Conservation (phyloP, 2,888 invertebrate species). For the Saturnia japonica region DNA sequence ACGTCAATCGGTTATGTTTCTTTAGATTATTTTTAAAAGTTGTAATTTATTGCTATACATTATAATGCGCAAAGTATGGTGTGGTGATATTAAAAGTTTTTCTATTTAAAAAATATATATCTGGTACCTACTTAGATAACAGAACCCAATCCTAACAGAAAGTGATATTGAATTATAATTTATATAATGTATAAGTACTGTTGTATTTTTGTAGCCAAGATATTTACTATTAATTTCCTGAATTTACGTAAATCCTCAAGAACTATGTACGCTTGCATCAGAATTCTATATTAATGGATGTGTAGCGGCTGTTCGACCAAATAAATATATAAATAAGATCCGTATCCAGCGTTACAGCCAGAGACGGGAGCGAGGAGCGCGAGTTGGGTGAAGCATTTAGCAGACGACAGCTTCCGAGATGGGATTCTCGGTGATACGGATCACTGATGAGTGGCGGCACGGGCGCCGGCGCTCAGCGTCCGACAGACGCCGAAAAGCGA, state of each 20-base stretch:
- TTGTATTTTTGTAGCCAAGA: background rate
- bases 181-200: too few relatives aligned
- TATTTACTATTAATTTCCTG: background rate
- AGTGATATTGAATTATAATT: slow-evolving; percentile 31
- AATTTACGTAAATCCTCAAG: background rate
- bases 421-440: slow-evolving; percentile 90
- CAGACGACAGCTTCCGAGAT: slow-evolving; percentile 89
- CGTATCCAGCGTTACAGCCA: slow-evolving; percentile 34
- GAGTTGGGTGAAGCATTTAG: slow-evolving; percentile 64
- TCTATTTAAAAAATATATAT: too few relatives aligned
- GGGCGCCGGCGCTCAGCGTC: slow-evolving; percentile 72
- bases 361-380: slow-evolving; percentile 25
- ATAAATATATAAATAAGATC: background rate
- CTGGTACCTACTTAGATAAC: too few relatives aligned
- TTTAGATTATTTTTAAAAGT: too few relatives aligned
- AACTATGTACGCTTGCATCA: background rate
- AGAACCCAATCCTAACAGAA: too few relatives aligned
- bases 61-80: too few relatives aligned
- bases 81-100: too few relatives aligned
- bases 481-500: slow-evolving; percentile 83
- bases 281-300: background rate
- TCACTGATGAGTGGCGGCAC: slow-evolving; percentile 82
- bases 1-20: too few relatives aligned
- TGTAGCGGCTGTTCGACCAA: background rate
- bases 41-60: too few relatives aligned